Percentiles rank a stretch among this genome's conserved stretches.
phyloP scores from a whole-genome alignment of 2,888 invertebrate species.

The Tenodera sinensis region DNA sequence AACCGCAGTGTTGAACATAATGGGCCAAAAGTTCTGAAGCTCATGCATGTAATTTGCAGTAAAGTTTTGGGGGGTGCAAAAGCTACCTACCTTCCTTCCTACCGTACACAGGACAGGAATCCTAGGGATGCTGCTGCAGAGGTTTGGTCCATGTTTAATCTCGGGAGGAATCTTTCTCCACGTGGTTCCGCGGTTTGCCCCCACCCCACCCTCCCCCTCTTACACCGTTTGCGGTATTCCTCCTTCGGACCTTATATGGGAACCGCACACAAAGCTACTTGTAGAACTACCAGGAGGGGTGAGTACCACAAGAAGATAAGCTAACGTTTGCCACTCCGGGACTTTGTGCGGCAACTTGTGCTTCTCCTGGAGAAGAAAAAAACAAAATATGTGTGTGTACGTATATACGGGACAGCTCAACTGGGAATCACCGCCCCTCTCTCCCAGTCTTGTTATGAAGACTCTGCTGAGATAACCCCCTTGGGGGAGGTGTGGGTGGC shows the following conservation, averaged over 20 bases:
- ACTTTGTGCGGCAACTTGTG: not conserved
- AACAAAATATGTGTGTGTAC: not conserved
- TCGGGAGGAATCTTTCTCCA: constrained; percentile 1
- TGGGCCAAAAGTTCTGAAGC: too few relatives aligned
- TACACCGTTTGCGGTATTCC: not conserved
- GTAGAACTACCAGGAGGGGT: not conserved
- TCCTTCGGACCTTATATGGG: constrained; percentile 3
- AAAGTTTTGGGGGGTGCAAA: not conserved
- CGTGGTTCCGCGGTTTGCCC: constrained; percentile 9
- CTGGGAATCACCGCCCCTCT: not conserved
- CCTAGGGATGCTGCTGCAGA: not conserved
- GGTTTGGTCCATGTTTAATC: not conserved
- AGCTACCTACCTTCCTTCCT: too few relatives aligned
- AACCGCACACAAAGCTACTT: not conserved
- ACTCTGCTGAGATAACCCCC: not conserved
- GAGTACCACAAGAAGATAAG: not conserved
- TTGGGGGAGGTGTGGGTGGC: not conserved
- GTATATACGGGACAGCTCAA: not conserved
- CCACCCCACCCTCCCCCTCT: too few relatives aligned
- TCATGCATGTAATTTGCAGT: not conserved
- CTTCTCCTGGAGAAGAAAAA: not conserved
- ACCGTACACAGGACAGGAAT: not conserved
- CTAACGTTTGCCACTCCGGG: not conserved
- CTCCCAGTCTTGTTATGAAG: not conserved
- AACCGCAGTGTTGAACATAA: too few relatives aligned